A percentile compares a stretch with the other conserved stretches of the same genome.
These are phyloP conservation scores for Lontra canadensis DNA, from an alignment of 2,113 vertebrate species.

Conservation along the genomic window DNA sequence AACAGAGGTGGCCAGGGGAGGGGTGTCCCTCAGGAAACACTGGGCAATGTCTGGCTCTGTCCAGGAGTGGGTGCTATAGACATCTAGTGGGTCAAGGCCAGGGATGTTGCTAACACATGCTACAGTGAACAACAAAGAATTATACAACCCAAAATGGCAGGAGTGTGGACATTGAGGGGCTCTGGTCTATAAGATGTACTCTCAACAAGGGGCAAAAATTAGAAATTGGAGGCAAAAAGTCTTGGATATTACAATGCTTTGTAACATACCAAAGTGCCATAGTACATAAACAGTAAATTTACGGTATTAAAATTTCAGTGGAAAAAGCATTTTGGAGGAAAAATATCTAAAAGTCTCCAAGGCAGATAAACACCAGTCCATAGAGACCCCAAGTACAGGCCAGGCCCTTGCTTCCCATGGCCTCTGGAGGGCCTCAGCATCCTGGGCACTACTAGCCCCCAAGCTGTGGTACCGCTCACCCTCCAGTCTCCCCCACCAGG, in stretches of 20 bases:
- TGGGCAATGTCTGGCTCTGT: background rate
- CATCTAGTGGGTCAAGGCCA: background rate
- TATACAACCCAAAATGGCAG: background rate
- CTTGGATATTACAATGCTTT: background rate
- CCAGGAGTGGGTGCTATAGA: background rate
- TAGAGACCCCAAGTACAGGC: background rate
- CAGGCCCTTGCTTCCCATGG: background rate
- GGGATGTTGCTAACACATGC: background rate
- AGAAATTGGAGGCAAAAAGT: background rate
- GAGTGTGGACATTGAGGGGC: background rate
- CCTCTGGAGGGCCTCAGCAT: background rate
- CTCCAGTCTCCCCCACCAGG: background rate
- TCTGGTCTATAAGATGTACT: background rate
- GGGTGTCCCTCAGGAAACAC: background rate
- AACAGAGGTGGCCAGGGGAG: rapidly evolving
- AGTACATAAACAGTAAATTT: background rate
- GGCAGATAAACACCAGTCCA: background rate
- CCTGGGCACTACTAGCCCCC: rapidly evolving
- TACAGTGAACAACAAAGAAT: background rate
- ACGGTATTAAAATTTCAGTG: background rate
- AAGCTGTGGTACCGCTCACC: background rate
- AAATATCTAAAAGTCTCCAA: background rate
- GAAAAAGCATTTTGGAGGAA: no score
- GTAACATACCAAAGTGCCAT: background rate
- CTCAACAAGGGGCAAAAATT: background rate